Percentiles rank a stretch among this genome's conserved stretches.
These are phyloP conservation scores for Gerris buenoi DNA, from an alignment of 1,140 invertebrate species.

Conservation along the genomic window DNA sequence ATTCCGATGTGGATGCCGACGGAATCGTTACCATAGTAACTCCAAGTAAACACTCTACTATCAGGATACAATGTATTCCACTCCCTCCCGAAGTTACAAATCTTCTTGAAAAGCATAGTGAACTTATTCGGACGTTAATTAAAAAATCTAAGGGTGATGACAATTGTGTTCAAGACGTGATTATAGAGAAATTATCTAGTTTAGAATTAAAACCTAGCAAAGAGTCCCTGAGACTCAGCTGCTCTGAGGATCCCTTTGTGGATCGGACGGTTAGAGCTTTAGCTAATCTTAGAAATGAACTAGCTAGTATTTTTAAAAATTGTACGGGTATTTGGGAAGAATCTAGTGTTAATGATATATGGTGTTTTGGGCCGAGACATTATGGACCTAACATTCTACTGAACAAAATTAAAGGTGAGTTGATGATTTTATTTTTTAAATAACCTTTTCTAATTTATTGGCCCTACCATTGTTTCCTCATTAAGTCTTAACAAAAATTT, in stretches of 20 bases:
- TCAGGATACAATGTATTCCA: slow-evolving; percentile 64
- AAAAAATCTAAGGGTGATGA: not conserved
- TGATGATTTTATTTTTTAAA: not conserved
- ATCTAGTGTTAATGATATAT: slow-evolving; percentile 54
- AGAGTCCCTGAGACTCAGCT: too few species aligned
- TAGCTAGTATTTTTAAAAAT: slow-evolving; percentile 44
- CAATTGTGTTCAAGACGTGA: too few species aligned
- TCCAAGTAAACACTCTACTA: slow-evolving; percentile 50
- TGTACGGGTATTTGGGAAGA: slow-evolving; percentile 38
- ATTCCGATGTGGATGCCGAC: slow-evolving; percentile 25
- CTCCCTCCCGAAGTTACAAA: slow-evolving; percentile 56
- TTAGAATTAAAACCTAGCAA: too few species aligned
- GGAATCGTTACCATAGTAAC: slow-evolving; percentile 43
- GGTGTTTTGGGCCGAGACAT: slow-evolving; percentile 78
- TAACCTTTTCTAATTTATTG: too few species aligned
- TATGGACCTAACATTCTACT: slow-evolving; percentile 79
- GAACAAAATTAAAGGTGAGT: slow-evolving; percentile 42
- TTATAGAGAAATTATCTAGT: too few species aligned
- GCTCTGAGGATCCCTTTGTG: too few species aligned
- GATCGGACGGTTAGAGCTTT: slow-evolving; percentile 39
- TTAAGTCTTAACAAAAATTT: too few species aligned
- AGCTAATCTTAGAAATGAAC: slow-evolving; percentile 43
- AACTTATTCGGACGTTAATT: not conserved
- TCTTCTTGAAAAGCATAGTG: slow-evolving; percentile 44
- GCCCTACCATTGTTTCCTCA: too few species aligned